Conservation (phyloP, 2,113 vertebrate genomes). For the Hippoglossus stenolepis region DNA sequence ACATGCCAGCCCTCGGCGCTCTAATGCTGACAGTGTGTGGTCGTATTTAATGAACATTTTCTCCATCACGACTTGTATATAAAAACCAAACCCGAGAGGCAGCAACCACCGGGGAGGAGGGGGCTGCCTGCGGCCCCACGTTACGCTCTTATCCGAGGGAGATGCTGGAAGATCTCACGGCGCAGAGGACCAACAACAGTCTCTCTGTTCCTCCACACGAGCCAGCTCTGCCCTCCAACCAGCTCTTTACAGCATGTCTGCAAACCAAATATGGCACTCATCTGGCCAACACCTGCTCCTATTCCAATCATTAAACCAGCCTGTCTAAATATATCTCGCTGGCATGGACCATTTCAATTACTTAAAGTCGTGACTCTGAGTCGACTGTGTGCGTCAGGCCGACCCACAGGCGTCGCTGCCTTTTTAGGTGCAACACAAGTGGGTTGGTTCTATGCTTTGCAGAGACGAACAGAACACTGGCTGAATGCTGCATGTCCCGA, state of each 20-base stretch:
- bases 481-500: constrained; percentile 5
- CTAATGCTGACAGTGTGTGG: constrained; percentile 58
- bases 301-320: constrained; percentile 77
- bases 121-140: constrained; percentile 51
- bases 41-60: constrained; percentile 70
- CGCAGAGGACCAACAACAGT: constrained; percentile 69
- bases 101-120: constrained; percentile 36
- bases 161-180: constrained; percentile 73
- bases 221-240: constrained; percentile 49
- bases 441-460: background rate
- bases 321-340: constrained; percentile 73
- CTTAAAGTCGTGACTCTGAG: constrained; percentile 52
- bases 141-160: constrained; percentile 54
- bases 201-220: constrained; percentile 68
- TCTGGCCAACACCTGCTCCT: constrained; percentile 78
- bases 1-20: constrained; percentile 57
- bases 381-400: constrained; percentile 30
- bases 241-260: constrained; percentile 75
- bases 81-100: constrained; percentile 52
- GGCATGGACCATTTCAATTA: constrained; percentile 61
- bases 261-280: constrained; percentile 75
- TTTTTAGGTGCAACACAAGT: constrained; percentile 23
- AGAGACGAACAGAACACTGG: constrained; percentile 15
- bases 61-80: constrained; percentile 60
- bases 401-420: constrained; percentile 19